Evolutionary conservation across 2,888 invertebrate genomes (phyloP).

Genomic region (Caenorhabditis doughertyi): DNA sequence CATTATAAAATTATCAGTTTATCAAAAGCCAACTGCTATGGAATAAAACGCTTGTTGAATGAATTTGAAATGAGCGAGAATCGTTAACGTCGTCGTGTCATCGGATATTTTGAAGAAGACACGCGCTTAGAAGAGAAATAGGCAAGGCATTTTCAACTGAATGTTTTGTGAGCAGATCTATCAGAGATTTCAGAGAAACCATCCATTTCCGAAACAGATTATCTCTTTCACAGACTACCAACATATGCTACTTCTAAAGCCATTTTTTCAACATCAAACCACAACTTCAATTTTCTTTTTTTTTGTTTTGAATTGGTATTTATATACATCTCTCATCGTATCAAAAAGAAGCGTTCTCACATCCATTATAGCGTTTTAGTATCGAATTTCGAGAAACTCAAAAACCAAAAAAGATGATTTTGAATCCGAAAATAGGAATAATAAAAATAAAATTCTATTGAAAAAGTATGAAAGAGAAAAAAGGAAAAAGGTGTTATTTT

Average conservation of each 20-base stretch:
- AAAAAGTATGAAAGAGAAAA: background rate
- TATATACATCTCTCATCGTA: background rate
- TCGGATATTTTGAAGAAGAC: constrained; percentile 37
- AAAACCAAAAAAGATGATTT: constrained; percentile 21
- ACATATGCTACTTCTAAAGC: background rate
- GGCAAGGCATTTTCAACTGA: constrained; percentile 26
- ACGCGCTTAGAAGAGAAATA: constrained; percentile 32
- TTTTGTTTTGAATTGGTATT: background rate
- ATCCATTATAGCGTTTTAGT: constrained; percentile 39
- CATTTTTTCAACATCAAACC: constrained; percentile 21
- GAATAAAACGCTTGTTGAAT: constrained; percentile 18
- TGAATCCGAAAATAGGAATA: constrained; percentile 35
- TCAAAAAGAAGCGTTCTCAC: constrained; percentile 36
- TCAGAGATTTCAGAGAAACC: constrained; percentile 10
- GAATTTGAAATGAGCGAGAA: constrained; percentile 47
- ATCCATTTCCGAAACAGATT: constrained; percentile 19
- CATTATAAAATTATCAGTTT: constrained; percentile 23
- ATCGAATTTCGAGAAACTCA: constrained; percentile 35
- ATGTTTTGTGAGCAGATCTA: background rate
- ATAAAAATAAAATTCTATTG: constrained; percentile 3
- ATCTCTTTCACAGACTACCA: background rate
- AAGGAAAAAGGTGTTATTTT: constrained; percentile 25
- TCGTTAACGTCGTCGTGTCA: constrained; percentile 41
- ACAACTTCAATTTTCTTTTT: constrained; percentile 1
- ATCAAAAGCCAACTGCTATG: background rate